A percentile compares a stretch with the other conserved stretches of the same genome.
phyloP scores from a whole-genome alignment of 1,140 invertebrate genomes.

The Lerema accius region DNA sequence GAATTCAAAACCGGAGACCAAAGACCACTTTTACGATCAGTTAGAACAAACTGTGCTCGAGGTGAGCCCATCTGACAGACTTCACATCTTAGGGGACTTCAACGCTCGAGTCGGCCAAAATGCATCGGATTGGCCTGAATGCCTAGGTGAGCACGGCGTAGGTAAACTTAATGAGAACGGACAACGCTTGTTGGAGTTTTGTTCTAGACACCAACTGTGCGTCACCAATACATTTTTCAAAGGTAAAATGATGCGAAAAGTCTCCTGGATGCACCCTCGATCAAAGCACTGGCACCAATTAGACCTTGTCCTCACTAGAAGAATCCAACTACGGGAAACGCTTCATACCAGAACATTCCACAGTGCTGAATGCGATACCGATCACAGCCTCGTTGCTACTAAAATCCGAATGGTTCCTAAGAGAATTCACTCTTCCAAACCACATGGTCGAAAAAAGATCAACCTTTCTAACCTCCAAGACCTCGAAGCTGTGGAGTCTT shows the following conservation, averaged over 20 bases:
- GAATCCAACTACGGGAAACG: conserved; percentile 16
- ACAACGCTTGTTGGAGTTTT: conserved; percentile 31
- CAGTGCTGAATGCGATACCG: conserved; percentile 36
- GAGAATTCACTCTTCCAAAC: conserved; percentile 4
- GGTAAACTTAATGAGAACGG: conserved; percentile 21
- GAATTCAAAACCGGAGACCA: conserved; percentile 12
- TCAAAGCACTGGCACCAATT: conserved; percentile 39
- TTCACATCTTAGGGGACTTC: conserved; percentile 11
- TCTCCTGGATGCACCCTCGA: conserved; percentile 39
- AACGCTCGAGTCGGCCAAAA: conserved; percentile 18
- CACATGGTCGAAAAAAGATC: not conserved
- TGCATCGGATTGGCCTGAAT: conserved; percentile 3
- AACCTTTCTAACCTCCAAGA: not conserved
- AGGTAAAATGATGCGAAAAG: conserved; percentile 21
- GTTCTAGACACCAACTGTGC: conserved; percentile 19
- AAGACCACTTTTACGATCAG: conserved; percentile 35
- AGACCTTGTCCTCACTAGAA: conserved; percentile 25
- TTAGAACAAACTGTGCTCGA: not conserved
- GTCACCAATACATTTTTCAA: conserved; percentile 35
- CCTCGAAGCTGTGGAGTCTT: not conserved
- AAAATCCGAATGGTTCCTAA: not conserved
- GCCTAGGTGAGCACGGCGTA: not conserved
- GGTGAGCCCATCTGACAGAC: not conserved
- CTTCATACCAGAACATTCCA: conserved; percentile 32
- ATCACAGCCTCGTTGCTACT: conserved; percentile 32